A percentile compares a stretch with the other conserved stretches of the same genome.
Conservation (phyloP, 1,140 invertebrate species). For the Lutraria rhynchaena region DNA sequence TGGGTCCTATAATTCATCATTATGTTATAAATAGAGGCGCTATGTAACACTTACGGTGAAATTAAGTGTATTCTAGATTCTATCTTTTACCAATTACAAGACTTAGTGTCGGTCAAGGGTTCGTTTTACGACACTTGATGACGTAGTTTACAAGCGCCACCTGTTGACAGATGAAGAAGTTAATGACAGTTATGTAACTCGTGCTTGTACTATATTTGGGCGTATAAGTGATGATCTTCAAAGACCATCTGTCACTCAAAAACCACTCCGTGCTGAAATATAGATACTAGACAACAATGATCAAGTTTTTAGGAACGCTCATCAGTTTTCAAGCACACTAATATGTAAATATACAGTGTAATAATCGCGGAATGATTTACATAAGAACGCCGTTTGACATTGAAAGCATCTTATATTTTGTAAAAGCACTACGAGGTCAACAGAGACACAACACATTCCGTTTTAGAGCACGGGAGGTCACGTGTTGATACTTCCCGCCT, state of each 20-base stretch:
- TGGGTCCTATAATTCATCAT: slow-evolving; percentile 40
- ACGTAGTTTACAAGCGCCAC: slow-evolving; percentile 29
- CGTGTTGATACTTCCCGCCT: no score
- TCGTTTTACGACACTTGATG: background rate
- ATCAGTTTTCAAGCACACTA: no score
- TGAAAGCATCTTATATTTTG: no score
- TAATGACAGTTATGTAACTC: background rate
- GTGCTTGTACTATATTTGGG: background rate
- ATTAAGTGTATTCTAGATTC: slow-evolving; percentile 18
- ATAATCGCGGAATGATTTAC: no score
- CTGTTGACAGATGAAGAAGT: background rate
- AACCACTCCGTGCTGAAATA: background rate
- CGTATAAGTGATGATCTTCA: background rate
- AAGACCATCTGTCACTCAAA: slow-evolving; percentile 4
- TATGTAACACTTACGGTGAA: slow-evolving; percentile 18
- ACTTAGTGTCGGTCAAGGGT: background rate
- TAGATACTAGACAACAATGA: background rate
- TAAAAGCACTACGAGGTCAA: no score
- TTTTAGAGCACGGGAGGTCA: no score
- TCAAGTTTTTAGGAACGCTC: no score
- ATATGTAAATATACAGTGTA: no score
- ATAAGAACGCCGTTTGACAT: no score
- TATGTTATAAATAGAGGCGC: slow-evolving; percentile 39
- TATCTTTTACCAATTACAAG: slow-evolving; percentile 47
- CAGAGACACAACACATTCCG: no score